phyloP scores from a whole-genome alignment of 2,113 vertebrate species.

The Rhombomys opimus region DNA sequence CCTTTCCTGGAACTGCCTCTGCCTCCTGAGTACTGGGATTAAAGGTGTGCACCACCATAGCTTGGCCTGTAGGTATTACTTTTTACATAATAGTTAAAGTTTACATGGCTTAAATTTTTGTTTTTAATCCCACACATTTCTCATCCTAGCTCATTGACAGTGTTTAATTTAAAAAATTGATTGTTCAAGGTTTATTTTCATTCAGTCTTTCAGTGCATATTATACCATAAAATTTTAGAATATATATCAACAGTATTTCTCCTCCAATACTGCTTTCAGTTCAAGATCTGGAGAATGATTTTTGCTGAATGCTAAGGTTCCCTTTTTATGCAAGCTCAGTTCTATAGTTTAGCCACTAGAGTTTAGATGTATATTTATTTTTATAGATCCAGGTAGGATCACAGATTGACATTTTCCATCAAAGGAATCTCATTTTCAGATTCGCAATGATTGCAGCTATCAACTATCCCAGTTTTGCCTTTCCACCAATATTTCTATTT shows the following conservation, averaged over 20 bases:
- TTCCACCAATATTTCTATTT: neutral
- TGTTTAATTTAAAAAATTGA: neutral
- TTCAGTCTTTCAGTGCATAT: neutral
- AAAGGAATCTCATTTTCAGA: neutral
- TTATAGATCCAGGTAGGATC: neutral
- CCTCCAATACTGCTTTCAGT: neutral
- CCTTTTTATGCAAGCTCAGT: neutral
- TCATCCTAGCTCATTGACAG: neutral
- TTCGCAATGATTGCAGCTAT: neutral
- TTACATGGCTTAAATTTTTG: neutral
- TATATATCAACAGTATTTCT: neutral
- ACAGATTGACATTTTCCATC: neutral
- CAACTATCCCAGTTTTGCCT: neutral
- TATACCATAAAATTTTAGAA: neutral
- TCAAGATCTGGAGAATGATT: neutral
- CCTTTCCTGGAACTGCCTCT: neutral
- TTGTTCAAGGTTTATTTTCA: neutral
- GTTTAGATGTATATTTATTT: neutral
- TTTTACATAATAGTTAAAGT: constrained; percentile 28
- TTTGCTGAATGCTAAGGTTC: neutral
- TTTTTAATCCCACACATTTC: neutral
- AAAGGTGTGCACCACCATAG: neutral
- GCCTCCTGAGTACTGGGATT: too few relatives aligned
- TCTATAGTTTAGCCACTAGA: constrained; percentile 3
- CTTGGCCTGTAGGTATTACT: neutral